These are phyloP conservation scores for Trogon surrucura DNA, from an alignment of 2,113 vertebrate genomes.

Conservation along the genomic window DNA sequence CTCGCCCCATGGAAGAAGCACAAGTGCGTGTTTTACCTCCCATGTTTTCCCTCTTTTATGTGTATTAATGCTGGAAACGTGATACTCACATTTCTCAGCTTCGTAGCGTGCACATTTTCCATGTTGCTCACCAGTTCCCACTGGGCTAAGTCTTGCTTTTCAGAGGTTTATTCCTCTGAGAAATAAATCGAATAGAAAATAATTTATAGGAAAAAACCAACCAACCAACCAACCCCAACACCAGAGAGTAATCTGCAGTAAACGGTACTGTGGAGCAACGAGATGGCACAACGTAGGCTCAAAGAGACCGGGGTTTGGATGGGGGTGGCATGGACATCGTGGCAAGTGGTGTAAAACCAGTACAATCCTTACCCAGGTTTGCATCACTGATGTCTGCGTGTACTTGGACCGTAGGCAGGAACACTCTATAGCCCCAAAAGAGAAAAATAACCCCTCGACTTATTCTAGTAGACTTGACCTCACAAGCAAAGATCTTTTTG, in stretches of 20 bases:
- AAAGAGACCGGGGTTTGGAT: not conserved
- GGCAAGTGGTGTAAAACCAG: not conserved
- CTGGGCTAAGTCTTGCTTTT: not conserved
- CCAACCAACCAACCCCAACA: not conserved
- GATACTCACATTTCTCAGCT: not conserved
- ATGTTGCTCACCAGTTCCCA: not conserved
- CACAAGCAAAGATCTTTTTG: not conserved
- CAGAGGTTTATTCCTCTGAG: not conserved
- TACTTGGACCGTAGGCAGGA: not conserved
- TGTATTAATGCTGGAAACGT: not conserved
- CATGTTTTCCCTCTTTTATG: not conserved
- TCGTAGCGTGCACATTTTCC: not conserved
- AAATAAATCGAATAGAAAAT: constrained; percentile 5
- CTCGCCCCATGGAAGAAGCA: not conserved
- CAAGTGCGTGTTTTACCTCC: not conserved
- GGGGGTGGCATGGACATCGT: not conserved
- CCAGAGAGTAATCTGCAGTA: not conserved
- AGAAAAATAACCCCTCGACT: not conserved
- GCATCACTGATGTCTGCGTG: not conserved
- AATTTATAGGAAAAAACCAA: not conserved
- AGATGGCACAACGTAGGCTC: not conserved
- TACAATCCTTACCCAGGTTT: not conserved
- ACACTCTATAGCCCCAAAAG: not conserved
- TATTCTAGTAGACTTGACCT: not conserved
- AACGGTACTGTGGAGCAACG: not conserved